These are phyloP conservation scores for Bucorvus abyssinicus DNA, from an alignment of 2,797 vertebrate species.

Conservation along the genomic window DNA sequence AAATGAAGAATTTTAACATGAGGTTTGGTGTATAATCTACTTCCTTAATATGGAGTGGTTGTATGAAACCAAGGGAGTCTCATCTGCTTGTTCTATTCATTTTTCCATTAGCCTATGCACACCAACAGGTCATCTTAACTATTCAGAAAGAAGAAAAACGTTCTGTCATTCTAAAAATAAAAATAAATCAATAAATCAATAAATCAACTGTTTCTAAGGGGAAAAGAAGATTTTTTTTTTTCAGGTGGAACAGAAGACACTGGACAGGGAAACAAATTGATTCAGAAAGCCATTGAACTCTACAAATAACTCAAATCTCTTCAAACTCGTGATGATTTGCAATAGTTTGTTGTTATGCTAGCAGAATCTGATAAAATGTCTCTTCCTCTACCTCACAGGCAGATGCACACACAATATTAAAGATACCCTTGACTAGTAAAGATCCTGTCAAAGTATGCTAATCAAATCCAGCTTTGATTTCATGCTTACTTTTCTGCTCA, in stretches of 20 bases:
- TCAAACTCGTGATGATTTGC: neutral
- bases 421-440: slow-evolving; percentile 15
- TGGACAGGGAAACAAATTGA: neutral
- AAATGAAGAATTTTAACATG: neutral
- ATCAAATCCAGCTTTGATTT: slow-evolving; percentile 72
- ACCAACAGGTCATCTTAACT: neutral
- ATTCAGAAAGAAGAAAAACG: neutral
- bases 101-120: neutral
- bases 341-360: neutral
- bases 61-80: neutral
- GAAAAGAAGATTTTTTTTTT: neutral
- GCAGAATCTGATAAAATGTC: neutral
- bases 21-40: neutral
- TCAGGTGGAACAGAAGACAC: neutral
- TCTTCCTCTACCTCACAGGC: neutral
- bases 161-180: neutral
- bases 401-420: neutral
- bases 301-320: neutral
- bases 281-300: neutral
- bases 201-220: neutral
- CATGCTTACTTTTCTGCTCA: slow-evolving; percentile 71
- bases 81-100: neutral
- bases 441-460: slow-evolving; percentile 65
- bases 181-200: too few species aligned
- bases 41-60: neutral